phyloP scores from a whole-genome alignment of 1,140 invertebrate species.

The Mamestra configurata region DNA sequence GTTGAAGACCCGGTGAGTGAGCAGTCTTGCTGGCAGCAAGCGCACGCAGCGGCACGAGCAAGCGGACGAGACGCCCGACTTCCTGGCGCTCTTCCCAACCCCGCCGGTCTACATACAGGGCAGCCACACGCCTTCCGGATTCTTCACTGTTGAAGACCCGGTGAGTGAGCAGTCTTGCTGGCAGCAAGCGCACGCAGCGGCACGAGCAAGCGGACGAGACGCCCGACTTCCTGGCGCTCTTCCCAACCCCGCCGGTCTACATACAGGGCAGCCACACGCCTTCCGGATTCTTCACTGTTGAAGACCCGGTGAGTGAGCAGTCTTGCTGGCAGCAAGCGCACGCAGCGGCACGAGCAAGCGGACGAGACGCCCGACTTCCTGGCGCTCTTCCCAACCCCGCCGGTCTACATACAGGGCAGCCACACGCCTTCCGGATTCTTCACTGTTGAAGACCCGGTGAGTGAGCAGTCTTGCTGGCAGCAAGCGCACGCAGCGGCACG shows the following conservation, averaged over 20 bases:
- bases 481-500: constrained; percentile 90
- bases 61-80: too few relatives aligned
- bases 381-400: constrained; percentile 95
- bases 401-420: constrained; percentile 99
- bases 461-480: constrained; percentile 83
- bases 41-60: constrained; percentile 87
- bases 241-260: constrained; percentile 97
- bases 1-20: too few relatives aligned
- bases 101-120: constrained; percentile 99
- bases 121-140: constrained; percentile 98
- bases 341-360: constrained; percentile 91
- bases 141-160: constrained; percentile 98
- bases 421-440: constrained; percentile 99
- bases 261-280: constrained; percentile 98
- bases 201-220: too few relatives aligned
- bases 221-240: constrained; percentile 90
- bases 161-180: constrained; percentile 87
- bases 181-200: constrained; percentile 82
- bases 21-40: too few relatives aligned
- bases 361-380: too few relatives aligned
- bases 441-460: constrained; percentile 96
- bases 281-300: constrained; percentile 99
- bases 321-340: constrained; percentile 98
- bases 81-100: constrained; percentile 93
- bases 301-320: constrained; percentile 90